phyloP scores from a whole-genome alignment of 2,888 invertebrate genomes.

The Spicauda simplicius region DNA sequence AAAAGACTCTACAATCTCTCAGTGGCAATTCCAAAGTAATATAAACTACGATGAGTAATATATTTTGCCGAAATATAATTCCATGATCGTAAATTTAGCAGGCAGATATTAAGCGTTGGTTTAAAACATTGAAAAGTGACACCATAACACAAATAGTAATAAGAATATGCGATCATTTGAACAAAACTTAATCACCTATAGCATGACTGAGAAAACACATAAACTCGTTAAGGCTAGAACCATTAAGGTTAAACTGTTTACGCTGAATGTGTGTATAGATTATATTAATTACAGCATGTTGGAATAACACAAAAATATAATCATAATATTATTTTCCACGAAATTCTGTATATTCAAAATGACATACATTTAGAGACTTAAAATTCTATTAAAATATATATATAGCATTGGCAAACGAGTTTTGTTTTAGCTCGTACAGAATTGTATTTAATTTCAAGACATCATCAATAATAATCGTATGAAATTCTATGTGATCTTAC shows the following conservation, averaged over 20 bases:
- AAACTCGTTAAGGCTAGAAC: slow-evolving; percentile 13
- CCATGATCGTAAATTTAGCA: slow-evolving; percentile 41
- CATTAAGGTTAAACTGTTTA: neutral
- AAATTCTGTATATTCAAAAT: too few relatives aligned
- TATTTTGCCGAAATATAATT: slow-evolving; percentile 22
- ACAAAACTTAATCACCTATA: slow-evolving; percentile 35
- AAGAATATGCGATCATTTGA: slow-evolving; percentile 26
- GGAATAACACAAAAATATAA: too few relatives aligned
- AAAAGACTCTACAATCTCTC: too few relatives aligned
- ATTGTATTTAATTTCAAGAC: too few relatives aligned
- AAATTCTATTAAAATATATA: too few relatives aligned
- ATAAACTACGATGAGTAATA: neutral
- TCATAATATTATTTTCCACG: too few relatives aligned
- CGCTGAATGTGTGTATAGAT: neutral
- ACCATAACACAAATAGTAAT: slow-evolving; percentile 14
- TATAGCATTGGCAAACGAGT: too few relatives aligned
- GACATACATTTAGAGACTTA: too few relatives aligned
- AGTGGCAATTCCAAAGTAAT: neutral
- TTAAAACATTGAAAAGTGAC: slow-evolving; percentile 33
- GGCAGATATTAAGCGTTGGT: slow-evolving; percentile 31
- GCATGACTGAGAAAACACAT: slow-evolving; percentile 29
- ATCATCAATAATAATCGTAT: too few relatives aligned
- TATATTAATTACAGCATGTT: too few relatives aligned
- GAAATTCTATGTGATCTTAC: too few relatives aligned
- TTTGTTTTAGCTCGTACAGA: too few relatives aligned